phyloP scores from a whole-genome alignment of 2,113 vertebrate species.

The Thamnophis sirtalis region DNA sequence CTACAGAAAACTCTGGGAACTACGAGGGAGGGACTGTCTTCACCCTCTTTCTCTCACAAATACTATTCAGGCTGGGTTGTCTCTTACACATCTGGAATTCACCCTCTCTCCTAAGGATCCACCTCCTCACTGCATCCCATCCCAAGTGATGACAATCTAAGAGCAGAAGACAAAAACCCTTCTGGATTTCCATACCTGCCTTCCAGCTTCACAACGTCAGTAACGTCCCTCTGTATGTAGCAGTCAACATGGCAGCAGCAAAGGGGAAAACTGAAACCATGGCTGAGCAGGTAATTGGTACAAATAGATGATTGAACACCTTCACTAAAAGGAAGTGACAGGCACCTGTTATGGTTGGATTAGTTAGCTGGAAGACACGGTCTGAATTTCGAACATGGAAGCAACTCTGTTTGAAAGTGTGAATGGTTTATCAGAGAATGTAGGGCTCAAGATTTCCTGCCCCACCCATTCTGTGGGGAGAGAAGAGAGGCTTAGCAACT shows the following conservation, averaged over 20 bases:
- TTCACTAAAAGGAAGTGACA: constrained; percentile 42
- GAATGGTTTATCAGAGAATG: neutral
- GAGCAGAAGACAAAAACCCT: neutral
- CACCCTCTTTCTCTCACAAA: neutral
- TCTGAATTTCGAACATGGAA: constrained; percentile 59
- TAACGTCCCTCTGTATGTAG: neutral
- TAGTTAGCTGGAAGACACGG: constrained; percentile 53
- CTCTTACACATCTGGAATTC: neutral
- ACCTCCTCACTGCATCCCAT: neutral
- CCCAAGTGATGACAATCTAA: neutral
- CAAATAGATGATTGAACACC: constrained; percentile 49
- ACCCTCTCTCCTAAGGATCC: neutral
- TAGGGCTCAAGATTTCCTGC: neutral
- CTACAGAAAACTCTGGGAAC: neutral
- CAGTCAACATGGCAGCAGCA: neutral
- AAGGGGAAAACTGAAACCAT: neutral
- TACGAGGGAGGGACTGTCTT: neutral
- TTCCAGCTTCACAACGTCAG: neutral
- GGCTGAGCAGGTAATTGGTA: constrained; percentile 33
- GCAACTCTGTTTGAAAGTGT: constrained; percentile 51
- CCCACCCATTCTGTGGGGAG: neutral
- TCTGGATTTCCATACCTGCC: neutral
- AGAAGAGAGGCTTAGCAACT: neutral
- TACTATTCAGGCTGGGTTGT: neutral
- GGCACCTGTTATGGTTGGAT: constrained; percentile 51